These are phyloP conservation scores for Lucilia sericata DNA, from an alignment of 1,140 invertebrate species.

Conservation along the genomic window DNA sequence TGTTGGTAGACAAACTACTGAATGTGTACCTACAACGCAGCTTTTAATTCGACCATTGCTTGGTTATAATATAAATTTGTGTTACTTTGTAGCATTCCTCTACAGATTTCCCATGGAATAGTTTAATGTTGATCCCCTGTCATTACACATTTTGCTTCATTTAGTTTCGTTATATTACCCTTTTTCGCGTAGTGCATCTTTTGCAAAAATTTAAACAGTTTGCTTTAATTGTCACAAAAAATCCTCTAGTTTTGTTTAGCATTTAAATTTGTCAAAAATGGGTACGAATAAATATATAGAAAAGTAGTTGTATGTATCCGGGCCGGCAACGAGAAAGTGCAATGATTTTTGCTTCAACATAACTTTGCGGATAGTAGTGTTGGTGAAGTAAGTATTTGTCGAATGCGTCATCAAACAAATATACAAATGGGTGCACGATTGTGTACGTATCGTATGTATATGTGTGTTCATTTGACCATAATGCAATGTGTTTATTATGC, in stretches of 20 bases:
- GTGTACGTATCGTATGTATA: neutral
- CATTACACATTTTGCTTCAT: neutral
- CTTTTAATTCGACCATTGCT: neutral
- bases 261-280: neutral
- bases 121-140: neutral
- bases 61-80: neutral
- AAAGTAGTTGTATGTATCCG: neutral
- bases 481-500: neutral
- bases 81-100: neutral
- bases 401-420: too few species aligned
- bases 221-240: neutral
- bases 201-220: neutral
- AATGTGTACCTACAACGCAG: too few species aligned
- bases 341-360: constrained; percentile 3
- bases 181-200: too few species aligned
- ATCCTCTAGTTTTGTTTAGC: neutral
- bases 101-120: neutral
- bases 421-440: too few species aligned
- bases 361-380: neutral
- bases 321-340: neutral
- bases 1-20: too few species aligned
- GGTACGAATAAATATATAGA: neutral
- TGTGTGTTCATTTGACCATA: neutral
- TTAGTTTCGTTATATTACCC: neutral
- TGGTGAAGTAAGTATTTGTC: neutral